These are phyloP conservation scores for Seriola rivoliana DNA, from an alignment of 2,113 vertebrate genomes.

Conservation along the genomic window DNA sequence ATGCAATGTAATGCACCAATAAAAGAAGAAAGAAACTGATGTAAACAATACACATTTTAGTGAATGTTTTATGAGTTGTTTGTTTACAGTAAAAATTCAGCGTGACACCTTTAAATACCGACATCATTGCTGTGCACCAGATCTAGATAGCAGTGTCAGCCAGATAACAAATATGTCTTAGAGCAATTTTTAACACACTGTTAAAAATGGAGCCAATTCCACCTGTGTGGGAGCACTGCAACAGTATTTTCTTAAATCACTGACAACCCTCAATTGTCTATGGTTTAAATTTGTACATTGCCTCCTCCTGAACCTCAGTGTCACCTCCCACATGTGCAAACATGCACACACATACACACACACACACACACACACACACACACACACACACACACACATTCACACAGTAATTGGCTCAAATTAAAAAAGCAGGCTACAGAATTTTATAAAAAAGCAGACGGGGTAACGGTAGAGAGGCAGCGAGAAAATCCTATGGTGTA, in stretches of 20 bases:
- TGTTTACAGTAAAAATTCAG: not conserved
- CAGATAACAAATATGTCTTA: slow-evolving; percentile 7
- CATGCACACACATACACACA: not conserved
- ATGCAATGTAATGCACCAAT: no score
- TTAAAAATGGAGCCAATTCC: not conserved
- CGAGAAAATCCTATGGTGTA: slow-evolving; percentile 14
- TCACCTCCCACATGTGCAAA: slow-evolving; percentile 17
- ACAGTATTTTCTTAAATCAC: slow-evolving; percentile 19
- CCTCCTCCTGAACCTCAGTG: not conserved
- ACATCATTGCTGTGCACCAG: not conserved
- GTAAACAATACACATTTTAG: not conserved
- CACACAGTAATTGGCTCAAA: slow-evolving; percentile 32
- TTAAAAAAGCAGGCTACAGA: slow-evolving; percentile 24
- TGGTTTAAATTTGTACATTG: slow-evolving; percentile 20
- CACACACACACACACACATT: slow-evolving; percentile 3
- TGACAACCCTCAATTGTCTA: slow-evolving; percentile 6
- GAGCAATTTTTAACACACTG: not conserved
- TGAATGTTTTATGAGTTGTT: not conserved
- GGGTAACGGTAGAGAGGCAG: not conserved
- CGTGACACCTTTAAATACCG: slow-evolving; percentile 5
- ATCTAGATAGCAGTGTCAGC: not conserved
- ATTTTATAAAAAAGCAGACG: not conserved
- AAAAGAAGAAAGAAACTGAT: no score
- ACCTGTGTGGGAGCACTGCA: slow-evolving; percentile 12
- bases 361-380: slow-evolving; percentile 1